Percentiles rank a stretch among this genome's conserved stretches.
phyloP scores from a whole-genome alignment of 1,140 invertebrate genomes.

The Rhopalosiphum maidis region DNA sequence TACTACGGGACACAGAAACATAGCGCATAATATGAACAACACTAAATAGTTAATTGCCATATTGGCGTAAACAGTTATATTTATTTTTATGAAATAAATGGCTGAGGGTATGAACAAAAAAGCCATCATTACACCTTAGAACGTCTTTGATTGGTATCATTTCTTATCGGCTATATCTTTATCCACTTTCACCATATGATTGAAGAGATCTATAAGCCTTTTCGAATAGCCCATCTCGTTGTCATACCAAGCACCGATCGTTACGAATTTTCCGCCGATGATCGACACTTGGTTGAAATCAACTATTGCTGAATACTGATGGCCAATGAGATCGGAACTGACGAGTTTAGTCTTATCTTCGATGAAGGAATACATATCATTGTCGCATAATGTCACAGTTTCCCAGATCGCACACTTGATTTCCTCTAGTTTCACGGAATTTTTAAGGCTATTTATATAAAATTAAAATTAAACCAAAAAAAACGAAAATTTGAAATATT shows the following conservation, averaged over 20 bases:
- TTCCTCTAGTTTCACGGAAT: neutral
- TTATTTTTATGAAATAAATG: too few relatives aligned
- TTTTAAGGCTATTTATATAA: neutral
- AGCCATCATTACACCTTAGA: too few relatives aligned
- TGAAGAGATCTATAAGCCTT: neutral
- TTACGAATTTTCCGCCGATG: neutral
- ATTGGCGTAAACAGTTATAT: too few relatives aligned
- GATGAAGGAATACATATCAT: neutral
- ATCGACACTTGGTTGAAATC: neutral
- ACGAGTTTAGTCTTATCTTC: neutral
- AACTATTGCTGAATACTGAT: neutral
- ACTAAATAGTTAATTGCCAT: too few relatives aligned
- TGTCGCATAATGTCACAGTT: neutral
- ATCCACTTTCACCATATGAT: neutral
- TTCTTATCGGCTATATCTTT: too few relatives aligned
- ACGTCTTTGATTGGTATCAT: too few relatives aligned
- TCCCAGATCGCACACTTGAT: neutral
- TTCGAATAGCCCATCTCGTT: neutral
- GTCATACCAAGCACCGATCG: conserved; percentile 3
- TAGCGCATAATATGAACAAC: too few relatives aligned
- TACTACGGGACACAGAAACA: too few relatives aligned
- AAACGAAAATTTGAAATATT: neutral
- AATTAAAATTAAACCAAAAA: neutral
- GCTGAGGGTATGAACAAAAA: too few relatives aligned
- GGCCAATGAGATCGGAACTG: neutral